Conservation (phyloP, 2,113 vertebrate species). For the Apaloderma vittatum region DNA sequence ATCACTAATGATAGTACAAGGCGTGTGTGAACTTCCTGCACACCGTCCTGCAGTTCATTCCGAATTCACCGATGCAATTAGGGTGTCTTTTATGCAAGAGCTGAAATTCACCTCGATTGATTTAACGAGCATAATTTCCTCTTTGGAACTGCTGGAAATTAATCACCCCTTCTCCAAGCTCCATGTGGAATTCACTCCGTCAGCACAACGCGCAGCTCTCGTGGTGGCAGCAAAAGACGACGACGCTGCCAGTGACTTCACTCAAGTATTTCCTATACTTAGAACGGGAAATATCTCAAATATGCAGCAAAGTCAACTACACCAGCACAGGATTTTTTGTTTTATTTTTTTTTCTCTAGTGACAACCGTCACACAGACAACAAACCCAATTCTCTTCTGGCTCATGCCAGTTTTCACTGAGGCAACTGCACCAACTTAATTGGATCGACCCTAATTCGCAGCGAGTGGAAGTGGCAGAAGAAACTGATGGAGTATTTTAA, state of each 20-base stretch:
- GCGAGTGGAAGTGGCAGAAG: not conserved
- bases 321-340: not conserved
- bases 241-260: not conserved
- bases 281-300: slow-evolving; percentile 18
- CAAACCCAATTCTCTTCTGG: not conserved
- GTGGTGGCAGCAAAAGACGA: not conserved
- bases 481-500: not conserved
- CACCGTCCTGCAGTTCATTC: not conserved
- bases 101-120: slow-evolving; percentile 31
- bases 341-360: not conserved
- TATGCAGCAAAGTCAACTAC: not conserved
- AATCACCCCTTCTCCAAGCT: slow-evolving; percentile 37
- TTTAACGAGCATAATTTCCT: slow-evolving; percentile 67
- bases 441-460: not conserved
- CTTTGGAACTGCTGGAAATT: slow-evolving; percentile 48
- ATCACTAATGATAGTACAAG: slow-evolving; percentile 52
- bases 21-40: slow-evolving; percentile 63
- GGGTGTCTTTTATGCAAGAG: slow-evolving; percentile 22
- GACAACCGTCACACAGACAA: not conserved
- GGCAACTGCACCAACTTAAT: not conserved
- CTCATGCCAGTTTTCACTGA: not conserved
- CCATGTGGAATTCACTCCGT: not conserved
- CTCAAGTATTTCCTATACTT: not conserved
- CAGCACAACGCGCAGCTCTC: slow-evolving; percentile 1
- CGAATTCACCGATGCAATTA: slow-evolving; percentile 45